These are phyloP conservation scores for Zelostemma sp. DNA, from an alignment of 1,140 invertebrate genomes.

Conservation along the genomic window DNA sequence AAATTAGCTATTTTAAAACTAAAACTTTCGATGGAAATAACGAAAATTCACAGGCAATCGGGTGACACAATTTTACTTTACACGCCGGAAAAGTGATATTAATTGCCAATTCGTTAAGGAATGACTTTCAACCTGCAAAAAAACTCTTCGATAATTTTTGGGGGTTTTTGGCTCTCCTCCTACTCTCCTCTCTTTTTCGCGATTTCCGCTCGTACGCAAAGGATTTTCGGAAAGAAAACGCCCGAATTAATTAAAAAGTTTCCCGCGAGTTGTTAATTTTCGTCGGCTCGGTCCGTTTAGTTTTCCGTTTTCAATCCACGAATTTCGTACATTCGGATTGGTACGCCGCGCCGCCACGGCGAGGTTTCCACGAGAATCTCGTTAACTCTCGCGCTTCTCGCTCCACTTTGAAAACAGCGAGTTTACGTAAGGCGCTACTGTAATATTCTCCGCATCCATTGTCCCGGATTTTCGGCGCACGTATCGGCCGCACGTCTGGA, in stretches of 20 bases:
- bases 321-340: conserved; percentile 27
- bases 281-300: conserved; percentile 10
- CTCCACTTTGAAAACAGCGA: conserved; percentile 10
- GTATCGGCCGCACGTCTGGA: conserved; percentile 2
- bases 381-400: conserved; percentile 31
- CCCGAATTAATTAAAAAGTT: conserved; percentile 9
- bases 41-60: too few relatives aligned
- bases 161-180: too few relatives aligned
- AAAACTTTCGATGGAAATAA: too few relatives aligned
- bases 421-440: conserved; percentile 30
- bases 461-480: conserved; percentile 20
- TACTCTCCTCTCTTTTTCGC: too few relatives aligned
- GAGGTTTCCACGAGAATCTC: conserved; percentile 46
- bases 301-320: conserved; percentile 35
- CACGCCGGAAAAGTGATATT: too few relatives aligned
- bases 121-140: too few relatives aligned
- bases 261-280: conserved; percentile 28
- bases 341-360: conserved; percentile 16
- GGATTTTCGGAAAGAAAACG: too few relatives aligned
- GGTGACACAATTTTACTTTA: too few relatives aligned
- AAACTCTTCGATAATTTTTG: too few relatives aligned
- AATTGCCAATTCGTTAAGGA: too few relatives aligned
- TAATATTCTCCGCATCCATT: conserved; percentile 28
- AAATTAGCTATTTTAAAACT: too few relatives aligned
- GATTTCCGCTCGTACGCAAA: too few relatives aligned